Base-by-base conservation (phyloP, 2,888 invertebrate genomes). In the Stratiomys singularior region DNA sequence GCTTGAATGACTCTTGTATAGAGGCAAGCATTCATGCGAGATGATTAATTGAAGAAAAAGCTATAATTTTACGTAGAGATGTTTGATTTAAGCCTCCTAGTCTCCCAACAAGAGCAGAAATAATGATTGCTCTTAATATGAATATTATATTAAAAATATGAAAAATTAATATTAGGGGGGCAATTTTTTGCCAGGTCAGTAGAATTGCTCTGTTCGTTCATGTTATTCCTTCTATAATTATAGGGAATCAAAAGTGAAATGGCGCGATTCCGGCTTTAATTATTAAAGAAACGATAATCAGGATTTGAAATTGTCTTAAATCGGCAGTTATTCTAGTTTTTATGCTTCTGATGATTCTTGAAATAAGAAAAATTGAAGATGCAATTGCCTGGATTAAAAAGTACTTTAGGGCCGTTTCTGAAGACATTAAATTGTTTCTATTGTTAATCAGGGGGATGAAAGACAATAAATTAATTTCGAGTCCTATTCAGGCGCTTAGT, bases 111-210 rank as follows among this genome's bases (percentile, higher is more conserved):
- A 89, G 81, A 67, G 86, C 82, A 80, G 88, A 89, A 56, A 88
- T 58, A 80, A 90, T 83, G 85, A 89, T 87, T 83, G 88, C 80
- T 80, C 86, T 82, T 83, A 89, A 82, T 84, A 89, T 86, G 82
- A 86, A 85, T 82, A 84, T 85, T 84, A 87, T 85, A 83, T 85
- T 84, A 84, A 87, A 86, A 27, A 21, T 71, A 84, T 89, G 89
- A 71, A 88, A 88, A 63, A 90, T 82, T 83, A 90, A 81, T 85
- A 90, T 88, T 87, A 91, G 85, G 1, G 91, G 91, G 47, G 89
- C 88, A 87, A 91, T 89, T 90, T 91, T 91, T 90, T 91, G 91
- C 88, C 90, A 91, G 0, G 90, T 90, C 87, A 90, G 87, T 87
- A 91, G 84, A 83, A 91, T 86, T 83, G 90, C 85, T 79, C 86